Evolutionary conservation across 2,113 vertebrate genomes (phyloP), one percentile per base, ranked within the genome.

Genomic region (Callaeas wilsoni): DNA sequence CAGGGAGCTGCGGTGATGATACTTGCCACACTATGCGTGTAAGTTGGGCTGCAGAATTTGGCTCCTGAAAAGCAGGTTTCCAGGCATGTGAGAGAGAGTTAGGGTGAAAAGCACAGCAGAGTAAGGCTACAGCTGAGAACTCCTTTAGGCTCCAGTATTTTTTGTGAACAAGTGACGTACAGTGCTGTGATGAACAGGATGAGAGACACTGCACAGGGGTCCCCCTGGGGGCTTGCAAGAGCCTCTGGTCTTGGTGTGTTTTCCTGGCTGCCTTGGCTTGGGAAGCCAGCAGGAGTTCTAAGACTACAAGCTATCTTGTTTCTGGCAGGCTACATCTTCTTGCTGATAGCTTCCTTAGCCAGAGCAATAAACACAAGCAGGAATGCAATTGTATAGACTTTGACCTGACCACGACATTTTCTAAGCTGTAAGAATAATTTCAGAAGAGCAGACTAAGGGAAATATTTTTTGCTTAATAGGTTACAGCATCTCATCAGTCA

Each of bases 381-480:
- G 41, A 91, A n/a, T 1, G 25, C 50, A 65, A 39, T 11, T 83
- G 29, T 25, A 73, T 50, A 37, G 57, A 22, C 32, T 90, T 76
- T 79, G 41, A 55, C 78, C 75, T 88, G 90, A 39, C 63, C 23
- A 0, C 73, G 41, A 88, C 63, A 74, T 46, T 77, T 93, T 11
- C 75, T 84, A 46, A 90, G n/a, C 90, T 93, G n/a, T 39, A 67
- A 80, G 75, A 88, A 77, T 86, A 86, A 93, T 90, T 88, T 79
- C 57, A 80, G 46, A 94, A 93, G 70, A 86, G 90, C 32, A 5
- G 65, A 68, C 65, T 73, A 91, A 91, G 70, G 70, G 82, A 92
- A 93, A 62, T 94, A 76, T 30, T 65, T 93, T 90, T 88, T 87
- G 41, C 83, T 85, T 93, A 84, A 74, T 92, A 47, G 74, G 63